phyloP scores from a whole-genome alignment of 2,113 vertebrate genomes.

The Fregata magnificens region DNA sequence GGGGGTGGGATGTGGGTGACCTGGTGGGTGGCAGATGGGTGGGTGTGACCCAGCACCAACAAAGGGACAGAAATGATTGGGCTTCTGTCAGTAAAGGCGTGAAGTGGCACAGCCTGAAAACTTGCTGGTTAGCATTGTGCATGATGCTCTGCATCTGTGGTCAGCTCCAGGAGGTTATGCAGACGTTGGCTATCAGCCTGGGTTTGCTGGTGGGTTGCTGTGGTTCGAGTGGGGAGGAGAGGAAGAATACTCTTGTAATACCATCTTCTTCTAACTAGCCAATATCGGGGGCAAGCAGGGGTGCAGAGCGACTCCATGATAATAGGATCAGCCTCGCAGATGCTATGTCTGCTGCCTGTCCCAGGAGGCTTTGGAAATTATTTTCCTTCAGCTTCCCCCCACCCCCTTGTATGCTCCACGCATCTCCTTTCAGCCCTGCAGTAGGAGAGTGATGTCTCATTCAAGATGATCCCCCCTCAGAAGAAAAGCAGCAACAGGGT shows the following conservation, averaged over 20 bases:
- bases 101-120: background rate
- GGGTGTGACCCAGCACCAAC: background rate
- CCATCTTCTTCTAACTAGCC: background rate
- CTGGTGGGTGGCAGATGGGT: background rate
- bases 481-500: background rate
- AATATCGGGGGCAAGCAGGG: background rate
- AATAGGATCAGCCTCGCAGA: accelerated
- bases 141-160: accelerated
- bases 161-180: background rate
- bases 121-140: background rate
- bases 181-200: accelerated
- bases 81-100: background rate
- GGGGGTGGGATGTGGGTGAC: background rate
- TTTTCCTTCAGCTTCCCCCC: background rate
- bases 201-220: background rate
- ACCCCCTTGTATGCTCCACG: no score
- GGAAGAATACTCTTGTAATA: background rate
- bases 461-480: background rate
- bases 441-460: background rate
- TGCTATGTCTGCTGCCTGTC: background rate
- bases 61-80: background rate
- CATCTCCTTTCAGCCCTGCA: background rate
- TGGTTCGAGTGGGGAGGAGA: background rate
- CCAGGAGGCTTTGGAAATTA: background rate
- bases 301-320: background rate